phyloP scores from a whole-genome alignment of 2,888 invertebrate species.

The Anthophora plumipes region DNA sequence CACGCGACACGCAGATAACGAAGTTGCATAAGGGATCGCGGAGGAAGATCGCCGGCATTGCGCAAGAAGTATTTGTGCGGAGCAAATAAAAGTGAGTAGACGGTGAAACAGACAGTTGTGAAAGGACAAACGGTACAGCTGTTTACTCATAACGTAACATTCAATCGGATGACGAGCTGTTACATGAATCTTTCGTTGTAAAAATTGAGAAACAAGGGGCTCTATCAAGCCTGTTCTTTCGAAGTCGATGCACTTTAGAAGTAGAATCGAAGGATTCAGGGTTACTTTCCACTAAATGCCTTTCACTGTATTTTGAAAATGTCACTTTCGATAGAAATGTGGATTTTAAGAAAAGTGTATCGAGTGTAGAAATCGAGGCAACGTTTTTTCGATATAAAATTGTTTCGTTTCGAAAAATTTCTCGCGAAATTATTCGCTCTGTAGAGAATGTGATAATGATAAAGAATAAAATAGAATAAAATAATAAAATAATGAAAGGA shows the following conservation, averaged over 20 bases:
- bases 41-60: slow-evolving; percentile 18
- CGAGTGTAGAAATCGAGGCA: no score
- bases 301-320: no score
- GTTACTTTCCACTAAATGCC: not conserved
- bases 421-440: no score
- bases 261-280: not conserved
- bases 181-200: not conserved
- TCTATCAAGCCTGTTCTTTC: not conserved
- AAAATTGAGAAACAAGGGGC: not conserved
- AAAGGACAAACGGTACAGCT: not conserved
- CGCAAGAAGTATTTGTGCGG: slow-evolving; percentile 34
- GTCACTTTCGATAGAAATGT: no score
- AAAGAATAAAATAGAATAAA: no score
- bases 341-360: no score
- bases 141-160: not conserved
- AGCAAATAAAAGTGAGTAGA: slow-evolving; percentile 50
- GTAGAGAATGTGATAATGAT: no score
- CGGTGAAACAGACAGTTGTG: slow-evolving; percentile 8
- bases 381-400: no score
- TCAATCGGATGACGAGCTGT: not conserved
- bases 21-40: slow-evolving; percentile 37
- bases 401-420: no score
- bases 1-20: slow-evolving; percentile 16
- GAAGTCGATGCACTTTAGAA: slow-evolving; percentile 33
- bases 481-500: no score